Evolutionary conservation across 2,888 invertebrate species (phyloP).

Genomic region (Acrobasis repandana): DNA sequence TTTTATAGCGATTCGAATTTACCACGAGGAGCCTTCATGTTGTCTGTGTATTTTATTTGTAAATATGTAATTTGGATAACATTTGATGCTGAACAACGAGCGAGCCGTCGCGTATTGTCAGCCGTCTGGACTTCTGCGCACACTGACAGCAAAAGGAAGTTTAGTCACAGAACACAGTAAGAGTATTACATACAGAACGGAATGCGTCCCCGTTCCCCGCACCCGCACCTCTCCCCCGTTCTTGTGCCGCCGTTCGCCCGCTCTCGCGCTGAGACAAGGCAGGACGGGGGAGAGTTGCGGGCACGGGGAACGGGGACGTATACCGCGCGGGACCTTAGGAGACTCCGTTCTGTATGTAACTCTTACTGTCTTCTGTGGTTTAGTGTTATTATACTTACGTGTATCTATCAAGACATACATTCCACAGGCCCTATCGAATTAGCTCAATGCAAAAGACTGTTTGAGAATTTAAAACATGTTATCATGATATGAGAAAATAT

Average conservation of each 20-base stretch:
- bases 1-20: conserved; percentile 61
- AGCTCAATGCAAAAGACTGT: conserved; percentile 81
- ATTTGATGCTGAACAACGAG: conserved; percentile 74
- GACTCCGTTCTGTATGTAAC: too few relatives aligned
- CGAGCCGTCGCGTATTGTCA: conserved; percentile 65
- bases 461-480: conserved; percentile 69
- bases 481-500: conserved; percentile 69
- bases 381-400: conserved; percentile 29
- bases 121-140: conserved; percentile 78
- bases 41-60: conserved; percentile 73
- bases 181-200: too few relatives aligned
- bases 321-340: too few relatives aligned
- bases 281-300: too few relatives aligned
- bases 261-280: too few relatives aligned
- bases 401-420: conserved; percentile 64
- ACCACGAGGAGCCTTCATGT: conserved; percentile 67
- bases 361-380: too few relatives aligned
- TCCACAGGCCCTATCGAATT: conserved; percentile 75
- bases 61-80: conserved; percentile 74
- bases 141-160: conserved; percentile 42
- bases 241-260: too few relatives aligned
- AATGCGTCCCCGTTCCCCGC: too few relatives aligned
- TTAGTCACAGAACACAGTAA: too few relatives aligned
- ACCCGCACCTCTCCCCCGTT: too few relatives aligned
- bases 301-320: too few relatives aligned